These are phyloP conservation scores for Peromyscus aztecus DNA, from an alignment of 2,797 vertebrate species.

Conservation along the genomic window DNA sequence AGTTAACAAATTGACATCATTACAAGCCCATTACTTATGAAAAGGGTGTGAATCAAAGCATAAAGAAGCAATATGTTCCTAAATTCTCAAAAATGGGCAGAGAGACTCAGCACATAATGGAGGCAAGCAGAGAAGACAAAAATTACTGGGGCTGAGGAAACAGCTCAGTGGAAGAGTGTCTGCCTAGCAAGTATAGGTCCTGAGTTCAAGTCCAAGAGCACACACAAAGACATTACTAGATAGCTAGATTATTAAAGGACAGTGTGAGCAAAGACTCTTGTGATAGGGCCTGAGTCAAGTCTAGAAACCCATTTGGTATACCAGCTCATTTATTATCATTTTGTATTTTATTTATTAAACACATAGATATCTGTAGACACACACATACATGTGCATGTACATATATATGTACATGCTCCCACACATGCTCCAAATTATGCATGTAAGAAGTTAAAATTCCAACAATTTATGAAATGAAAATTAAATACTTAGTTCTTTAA, in stretches of 20 bases:
- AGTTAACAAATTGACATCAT: not conserved
- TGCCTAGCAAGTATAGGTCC: not conserved
- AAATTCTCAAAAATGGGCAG: not conserved
- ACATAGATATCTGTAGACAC: not conserved
- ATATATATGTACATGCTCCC: not conserved
- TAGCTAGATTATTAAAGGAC: not conserved
- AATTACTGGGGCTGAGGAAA: too few species aligned
- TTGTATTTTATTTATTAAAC: not conserved
- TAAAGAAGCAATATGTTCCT: not conserved
- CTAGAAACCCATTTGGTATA: not conserved
- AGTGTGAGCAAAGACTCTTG: not conserved
- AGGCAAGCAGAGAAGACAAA: not conserved
- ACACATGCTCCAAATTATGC: not conserved
- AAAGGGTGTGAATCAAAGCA: not conserved
- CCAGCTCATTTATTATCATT: not conserved
- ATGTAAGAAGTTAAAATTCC: not conserved
- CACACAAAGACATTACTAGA: not conserved
- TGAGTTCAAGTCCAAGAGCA: not conserved
- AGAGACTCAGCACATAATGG: not conserved
- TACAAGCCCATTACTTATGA: not conserved
- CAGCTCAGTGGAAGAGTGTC: not conserved
- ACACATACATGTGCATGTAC: not conserved
- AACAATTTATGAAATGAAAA: slow-evolving; percentile 40
- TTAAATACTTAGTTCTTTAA: not conserved
- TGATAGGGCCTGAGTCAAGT: rapidly evolving